A percentile compares a stretch with the other conserved stretches of the same genome.
Evolutionary conservation across 1,140 invertebrate genomes (phyloP).

Genomic region (Lepidurus couesii): DNA sequence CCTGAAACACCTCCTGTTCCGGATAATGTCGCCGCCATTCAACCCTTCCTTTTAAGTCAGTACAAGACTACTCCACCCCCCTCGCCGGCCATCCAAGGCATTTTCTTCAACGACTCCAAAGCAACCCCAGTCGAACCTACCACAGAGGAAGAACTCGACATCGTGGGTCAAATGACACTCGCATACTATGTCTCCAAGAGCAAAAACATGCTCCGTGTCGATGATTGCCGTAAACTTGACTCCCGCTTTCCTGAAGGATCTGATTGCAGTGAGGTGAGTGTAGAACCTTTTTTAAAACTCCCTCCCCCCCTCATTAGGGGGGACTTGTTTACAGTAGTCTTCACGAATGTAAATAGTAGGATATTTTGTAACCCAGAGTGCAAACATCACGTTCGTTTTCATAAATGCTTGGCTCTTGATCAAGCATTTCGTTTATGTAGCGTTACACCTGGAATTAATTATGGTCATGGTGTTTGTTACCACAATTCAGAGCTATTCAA

Average conservation of each 20-base stretch:
- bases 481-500: too few species aligned
- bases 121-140: neutral
- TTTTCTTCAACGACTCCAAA: neutral
- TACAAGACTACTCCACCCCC: neutral
- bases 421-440: too few species aligned
- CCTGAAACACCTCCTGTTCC: neutral
- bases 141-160: conserved; percentile 1
- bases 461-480: too few species aligned
- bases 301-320: neutral
- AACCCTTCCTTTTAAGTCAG: neutral
- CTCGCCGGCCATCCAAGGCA: neutral
- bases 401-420: too few species aligned
- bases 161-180: conserved; percentile 39
- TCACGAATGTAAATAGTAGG: too few species aligned
- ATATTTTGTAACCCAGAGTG: too few species aligned
- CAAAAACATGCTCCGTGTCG: conserved; percentile 46
- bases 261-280: conserved; percentile 39
- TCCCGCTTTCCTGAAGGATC: conserved; percentile 49
- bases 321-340: neutral
- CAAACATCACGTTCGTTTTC: too few species aligned
- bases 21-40: neutral
- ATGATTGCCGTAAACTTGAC: conserved; percentile 41
- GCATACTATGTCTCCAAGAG: conserved; percentile 51
- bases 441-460: too few species aligned
- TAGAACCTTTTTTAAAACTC: neutral